Evolutionary conservation across 2,888 invertebrate species (phyloP), one percentile per base, ranked within the genome.

Genomic region (Heliconius ethilla): DNA sequence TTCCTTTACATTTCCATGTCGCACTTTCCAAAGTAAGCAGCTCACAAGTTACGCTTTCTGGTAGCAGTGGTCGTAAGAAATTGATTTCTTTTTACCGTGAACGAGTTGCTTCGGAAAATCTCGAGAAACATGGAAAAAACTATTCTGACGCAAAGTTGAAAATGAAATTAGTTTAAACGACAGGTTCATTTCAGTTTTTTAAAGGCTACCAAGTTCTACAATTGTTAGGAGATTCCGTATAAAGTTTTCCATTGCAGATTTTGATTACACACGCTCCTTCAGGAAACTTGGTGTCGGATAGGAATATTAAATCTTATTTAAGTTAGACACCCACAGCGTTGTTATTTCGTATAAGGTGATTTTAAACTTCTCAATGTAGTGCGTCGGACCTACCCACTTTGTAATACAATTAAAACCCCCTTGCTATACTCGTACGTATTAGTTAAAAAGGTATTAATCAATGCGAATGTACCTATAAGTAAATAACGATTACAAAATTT

Each of bases 291-390:
- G 89, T 90, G 89, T 86, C 87, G 90, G 93, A 92, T 93, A 91
- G 90, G 93, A 94, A 94, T 94, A 94, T 94, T 94, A 94, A 94
- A 94, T 94, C 93, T 92, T 93, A 93, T 94, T 94, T 94, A 93
- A 94, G 90, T 94, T 93, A 92, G 93, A 93, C 92, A 92, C 92
- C 90, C 89, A 89, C 89, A 86, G 90, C 88, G 88, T 92, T 93
- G 92, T 94, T 94, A 93, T 93, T 93, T 92, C 92, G 90, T 91
- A 92, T 93, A 93, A 92, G 90, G 90, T 89, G 90, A 89, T 91
- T 91, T 92, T 91, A 90, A 91, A 93, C 91, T 89, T 92, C 86
- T 81, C 82, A 88, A 67, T 67, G 86, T 87, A 84, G 84, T 77
- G 9, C 18, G 82, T 81, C 11, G 84, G 82, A 88, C 89, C 86